phyloP scores from a whole-genome alignment of 2,888 invertebrate genomes.

The Caenorhabditis wallacei region DNA sequence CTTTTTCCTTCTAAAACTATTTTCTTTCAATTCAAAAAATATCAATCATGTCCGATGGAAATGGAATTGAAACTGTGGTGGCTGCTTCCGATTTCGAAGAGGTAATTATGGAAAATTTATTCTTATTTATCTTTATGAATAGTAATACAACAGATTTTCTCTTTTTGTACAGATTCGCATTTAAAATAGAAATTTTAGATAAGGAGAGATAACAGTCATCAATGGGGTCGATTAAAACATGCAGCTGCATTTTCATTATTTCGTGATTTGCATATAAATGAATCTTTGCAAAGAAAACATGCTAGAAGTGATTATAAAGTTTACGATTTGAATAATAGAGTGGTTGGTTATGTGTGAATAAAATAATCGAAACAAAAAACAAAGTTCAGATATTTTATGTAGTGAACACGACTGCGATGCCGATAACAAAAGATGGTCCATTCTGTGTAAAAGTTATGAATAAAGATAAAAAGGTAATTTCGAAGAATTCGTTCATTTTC shows the following conservation, averaged over 20 bases:
- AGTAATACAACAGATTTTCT: no score
- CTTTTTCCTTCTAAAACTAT: background rate
- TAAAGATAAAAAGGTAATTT: conserved; percentile 48
- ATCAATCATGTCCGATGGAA: conserved; percentile 44
- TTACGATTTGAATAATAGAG: conserved; percentile 62
- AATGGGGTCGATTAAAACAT: conserved; percentile 47
- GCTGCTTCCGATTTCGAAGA: conserved; percentile 6
- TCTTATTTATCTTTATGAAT: no score
- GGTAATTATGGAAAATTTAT: background rate
- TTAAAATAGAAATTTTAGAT: background rate
- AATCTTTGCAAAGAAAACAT: conserved; percentile 43
- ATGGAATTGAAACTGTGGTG: background rate
- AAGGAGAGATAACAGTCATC: conserved; percentile 1
- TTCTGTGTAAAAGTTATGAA: conserved; percentile 63
- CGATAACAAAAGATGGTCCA: conserved; percentile 56
- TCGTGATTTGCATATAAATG: conserved; percentile 47
- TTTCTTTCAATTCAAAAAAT: conserved; percentile 31
- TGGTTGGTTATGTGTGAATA: conserved; percentile 21
- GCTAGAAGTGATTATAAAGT: conserved; percentile 60
- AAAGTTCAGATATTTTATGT: conserved; percentile 57
- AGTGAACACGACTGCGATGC: conserved; percentile 49
- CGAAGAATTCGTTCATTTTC: background rate
- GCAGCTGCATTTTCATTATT: conserved; percentile 60
- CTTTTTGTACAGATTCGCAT: background rate
- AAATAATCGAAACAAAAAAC: background rate